A percentile compares a stretch with the other conserved stretches of the same genome.
These are phyloP conservation scores for Formica exsecta DNA, from an alignment of 1,140 invertebrate genomes.

Conservation along the genomic window DNA sequence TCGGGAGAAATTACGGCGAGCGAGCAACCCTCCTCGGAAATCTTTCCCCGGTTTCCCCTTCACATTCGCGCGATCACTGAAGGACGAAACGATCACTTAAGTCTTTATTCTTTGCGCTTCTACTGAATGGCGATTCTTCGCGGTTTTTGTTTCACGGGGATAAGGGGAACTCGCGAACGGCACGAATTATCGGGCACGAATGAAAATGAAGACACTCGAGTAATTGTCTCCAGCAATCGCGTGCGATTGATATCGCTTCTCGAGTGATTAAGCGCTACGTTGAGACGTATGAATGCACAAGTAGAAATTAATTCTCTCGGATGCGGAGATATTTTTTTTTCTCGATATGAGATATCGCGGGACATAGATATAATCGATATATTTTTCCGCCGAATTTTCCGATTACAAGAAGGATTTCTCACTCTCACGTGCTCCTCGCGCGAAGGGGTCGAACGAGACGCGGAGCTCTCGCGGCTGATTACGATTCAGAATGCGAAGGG, in stretches of 20 bases:
- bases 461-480: conserved; percentile 73
- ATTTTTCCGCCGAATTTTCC: not conserved
- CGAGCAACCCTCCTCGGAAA: conserved; percentile 32
- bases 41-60: not conserved
- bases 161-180: not conserved
- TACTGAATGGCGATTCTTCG: conserved; percentile 44
- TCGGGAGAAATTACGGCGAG: conserved; percentile 35
- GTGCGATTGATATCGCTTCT: conserved; percentile 14
- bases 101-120: conserved; percentile 66
- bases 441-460: conserved; percentile 51
- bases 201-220: conserved; percentile 14
- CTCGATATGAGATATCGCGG: not conserved
- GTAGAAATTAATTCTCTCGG: not conserved
- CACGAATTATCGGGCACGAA: conserved; percentile 6
- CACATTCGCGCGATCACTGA: conserved; percentile 63
- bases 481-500: conserved; percentile 80
- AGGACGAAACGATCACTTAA: conserved; percentile 73
- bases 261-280: not conserved
- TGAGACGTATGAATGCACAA: not conserved
- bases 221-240: not conserved
- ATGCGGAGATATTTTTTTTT: not conserved
- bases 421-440: not conserved
- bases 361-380: not conserved
- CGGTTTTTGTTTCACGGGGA: conserved; percentile 36
- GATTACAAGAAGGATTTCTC: not conserved